Base-by-base conservation (phyloP, 2,113 vertebrate species). In the Laterallus jamaicensis region DNA sequence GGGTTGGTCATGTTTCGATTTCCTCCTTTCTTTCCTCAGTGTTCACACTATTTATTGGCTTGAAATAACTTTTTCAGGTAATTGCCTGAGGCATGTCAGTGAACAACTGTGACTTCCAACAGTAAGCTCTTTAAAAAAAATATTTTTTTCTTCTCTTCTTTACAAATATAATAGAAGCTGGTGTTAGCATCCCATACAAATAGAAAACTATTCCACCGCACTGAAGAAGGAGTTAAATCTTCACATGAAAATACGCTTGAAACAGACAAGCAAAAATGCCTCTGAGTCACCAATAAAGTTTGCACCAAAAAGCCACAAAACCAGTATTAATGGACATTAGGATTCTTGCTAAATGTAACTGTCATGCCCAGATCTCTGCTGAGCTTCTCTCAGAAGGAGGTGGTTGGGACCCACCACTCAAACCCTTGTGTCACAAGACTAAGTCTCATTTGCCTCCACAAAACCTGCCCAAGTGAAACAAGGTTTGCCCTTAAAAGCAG, bases 311-410 rank as follows among this genome's bases (percentile, higher is more conserved):
- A 64, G 3, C 19, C 24, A 13, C 44, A 82, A 73, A 85, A 88
- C 0, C 22, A 35, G 18, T 8, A 5, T 35, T 59, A 40, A 42
- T 3, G 67, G 12, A 6, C 25, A 76, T 20, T 21, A 5, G 14
- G 14, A 39, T 37, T 89, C 18, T 50, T 88, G 44, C n/a, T 79
- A 76, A 78, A 52, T 15, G 18, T 37, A 58, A 47, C 44, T 47
- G 17, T 47, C 44, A 47, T 47, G 17, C 44, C 44, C 17, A 44
- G 44, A 44, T 44, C 16, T 68, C 54, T 80, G 37, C 8, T n/a
- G 35, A 3, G 7, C 6, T 84, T 11, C 54, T 50, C n/a, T 37
- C 16, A 62, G 13, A 13, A 68, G 10, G 44, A 44, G 8, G 6
- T 44, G 28, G 6, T 60, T 64, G 44, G 78, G 58, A 69, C 14